Evolutionary conservation across 2,797 vertebrate genomes (phyloP).

Genomic region (Carapus acus): DNA sequence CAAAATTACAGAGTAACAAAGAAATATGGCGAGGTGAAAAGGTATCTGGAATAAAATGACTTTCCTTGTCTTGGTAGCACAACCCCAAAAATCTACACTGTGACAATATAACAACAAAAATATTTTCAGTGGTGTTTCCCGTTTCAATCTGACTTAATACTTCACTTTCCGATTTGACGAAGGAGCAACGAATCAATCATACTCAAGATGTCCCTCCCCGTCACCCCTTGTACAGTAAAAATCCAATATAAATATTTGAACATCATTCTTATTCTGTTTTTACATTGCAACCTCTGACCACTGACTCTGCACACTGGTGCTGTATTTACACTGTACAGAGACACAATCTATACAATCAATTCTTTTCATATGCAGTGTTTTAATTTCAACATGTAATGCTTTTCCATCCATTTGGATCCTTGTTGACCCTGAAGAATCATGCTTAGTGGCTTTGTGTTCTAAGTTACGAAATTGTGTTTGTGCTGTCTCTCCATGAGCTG

Average conservation of each 20-base stretch:
- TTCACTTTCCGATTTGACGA: slow-evolving; percentile 43
- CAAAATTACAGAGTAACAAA: too few relatives aligned
- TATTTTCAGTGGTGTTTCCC: slow-evolving; percentile 53
- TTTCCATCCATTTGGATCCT: slow-evolving; percentile 30
- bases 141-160: slow-evolving; percentile 42
- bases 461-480: slow-evolving; percentile 36
- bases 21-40: slow-evolving; percentile 8
- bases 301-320: slow-evolving; percentile 48
- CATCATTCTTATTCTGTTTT: slow-evolving; percentile 44
- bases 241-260: slow-evolving; percentile 67
- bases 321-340: slow-evolving; percentile 73
- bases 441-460: slow-evolving; percentile 35
- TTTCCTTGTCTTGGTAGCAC: too few relatives aligned
- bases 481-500: slow-evolving; percentile 53
- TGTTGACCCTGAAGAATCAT: slow-evolving; percentile 42
- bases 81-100: too few relatives aligned
- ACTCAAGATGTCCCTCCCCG: neutral
- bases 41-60: neutral
- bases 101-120: slow-evolving; percentile 17
- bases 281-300: slow-evolving; percentile 49
- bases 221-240: slow-evolving; percentile 47
- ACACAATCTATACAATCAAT: slow-evolving; percentile 60
- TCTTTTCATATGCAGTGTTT: slow-evolving; percentile 43
- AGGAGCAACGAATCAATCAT: slow-evolving; percentile 36
- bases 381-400: slow-evolving; percentile 24